Base-by-base conservation (phyloP, 2,113 vertebrate genomes). In the Rhombomys opimus region DNA sequence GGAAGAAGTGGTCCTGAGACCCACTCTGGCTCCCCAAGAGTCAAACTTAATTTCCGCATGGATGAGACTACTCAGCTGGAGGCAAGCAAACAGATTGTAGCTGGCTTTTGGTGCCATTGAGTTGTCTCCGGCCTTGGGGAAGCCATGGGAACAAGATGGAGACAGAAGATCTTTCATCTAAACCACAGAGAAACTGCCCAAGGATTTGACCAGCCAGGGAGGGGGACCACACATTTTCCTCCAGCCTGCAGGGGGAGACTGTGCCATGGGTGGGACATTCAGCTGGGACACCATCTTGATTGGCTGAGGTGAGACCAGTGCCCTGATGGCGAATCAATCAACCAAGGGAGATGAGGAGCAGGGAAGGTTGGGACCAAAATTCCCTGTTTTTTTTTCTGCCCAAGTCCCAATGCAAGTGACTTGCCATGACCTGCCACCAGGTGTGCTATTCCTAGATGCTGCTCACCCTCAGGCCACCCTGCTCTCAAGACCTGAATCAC, bases 211-310 rank as follows among this genome's bases (percentile, higher is more conserved):
- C 52, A 57, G 4, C 75, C 7, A 10, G 0, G 22, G 30, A 46
- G n/a, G 6, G 30, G 80, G 35, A 13, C 23, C 1, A 2, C n/a
- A 14, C 76, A 9, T 20, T 23, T 23, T 46, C 15, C 14, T 25
- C 3, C 13, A 23, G 75, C 32, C 63, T 12, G 5, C 25, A 0
- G 67, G 0, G 14, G 0, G 0, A n/a, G 2, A 0, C 25, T 22
- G 41, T 9, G 61, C 2, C 9, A 0, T 0, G 13, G 15, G 2
- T 0, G 0, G 4, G 15, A 63, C 35, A 2, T 32, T 50, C 11
- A 0, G 17, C 65, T 1, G 4, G 1, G 2, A 3, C 88, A 78
- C 1, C 4, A 0, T 35, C 59, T 50, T 7, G 25, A 22, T 2
- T 17, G 57, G 9, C 41, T 2, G 22, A 54, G 27, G 22, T 9